Percentiles rank a stretch among this genome's conserved stretches.
Evolutionary conservation across 2,888 invertebrate species (phyloP).

Genomic region (Eupithecia subfuscata): DNA sequence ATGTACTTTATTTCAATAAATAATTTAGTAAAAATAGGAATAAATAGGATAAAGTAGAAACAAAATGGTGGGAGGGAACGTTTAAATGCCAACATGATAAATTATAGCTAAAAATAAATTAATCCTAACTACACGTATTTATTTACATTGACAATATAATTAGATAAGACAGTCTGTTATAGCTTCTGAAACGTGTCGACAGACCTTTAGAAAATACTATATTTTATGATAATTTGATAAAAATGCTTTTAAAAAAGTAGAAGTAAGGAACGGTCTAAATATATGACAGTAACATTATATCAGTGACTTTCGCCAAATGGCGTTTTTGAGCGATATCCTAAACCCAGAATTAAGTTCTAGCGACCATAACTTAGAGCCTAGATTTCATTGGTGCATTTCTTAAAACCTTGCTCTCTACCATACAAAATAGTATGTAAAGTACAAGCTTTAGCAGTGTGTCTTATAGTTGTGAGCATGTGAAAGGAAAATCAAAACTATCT

Average conservation of each 20-base stretch:
- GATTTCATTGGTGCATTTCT: neutral
- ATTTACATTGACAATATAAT: constrained; percentile 34
- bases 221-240: neutral
- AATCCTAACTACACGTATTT: constrained; percentile 43
- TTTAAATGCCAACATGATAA: constrained; percentile 63
- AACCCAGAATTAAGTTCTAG: constrained; percentile 11
- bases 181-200: neutral
- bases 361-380: constrained; percentile 10
- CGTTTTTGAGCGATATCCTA: constrained; percentile 8
- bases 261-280: neutral
- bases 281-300: neutral
- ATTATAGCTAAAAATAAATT: constrained; percentile 61
- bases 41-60: constrained; percentile 41
- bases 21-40: constrained; percentile 33
- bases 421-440: too few relatives aligned
- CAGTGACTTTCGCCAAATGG: constrained; percentile 12
- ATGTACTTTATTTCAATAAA: constrained; percentile 15
- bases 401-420: neutral
- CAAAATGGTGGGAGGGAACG: constrained; percentile 65
- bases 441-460: too few relatives aligned
- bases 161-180: neutral
- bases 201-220: constrained; percentile 9
- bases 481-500: neutral
- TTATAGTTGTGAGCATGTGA: neutral
- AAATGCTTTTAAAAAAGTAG: neutral